Conservation (phyloP, 2,113 vertebrate species). For the Lethenteron reissneri region DNA sequence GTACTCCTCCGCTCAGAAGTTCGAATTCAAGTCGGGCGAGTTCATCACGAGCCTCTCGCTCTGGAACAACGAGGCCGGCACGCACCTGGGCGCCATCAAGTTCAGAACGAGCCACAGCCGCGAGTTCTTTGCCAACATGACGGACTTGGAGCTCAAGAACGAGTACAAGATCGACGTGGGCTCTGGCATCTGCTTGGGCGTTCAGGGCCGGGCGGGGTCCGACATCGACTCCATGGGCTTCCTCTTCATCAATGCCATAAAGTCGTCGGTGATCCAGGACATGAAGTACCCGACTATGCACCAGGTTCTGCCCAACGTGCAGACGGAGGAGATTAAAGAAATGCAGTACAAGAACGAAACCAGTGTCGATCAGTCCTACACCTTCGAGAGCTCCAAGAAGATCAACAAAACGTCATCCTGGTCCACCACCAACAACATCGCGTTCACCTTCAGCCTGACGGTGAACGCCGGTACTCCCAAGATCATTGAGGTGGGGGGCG, state of each 20-base stretch:
- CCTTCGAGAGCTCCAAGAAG: conserved; percentile 8
- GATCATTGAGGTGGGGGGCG: neutral
- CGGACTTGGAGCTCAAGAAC: conserved; percentile 10
- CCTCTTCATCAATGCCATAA: conserved; percentile 12
- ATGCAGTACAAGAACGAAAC: conserved; percentile 5
- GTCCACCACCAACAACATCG: conserved; percentile 6
- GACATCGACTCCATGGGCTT: conserved; percentile 12
- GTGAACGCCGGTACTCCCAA: conserved; percentile 11
- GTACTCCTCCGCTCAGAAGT: conserved; percentile 7
- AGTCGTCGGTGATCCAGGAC: conserved; percentile 9
- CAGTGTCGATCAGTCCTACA: neutral
- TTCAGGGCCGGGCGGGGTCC: neutral
- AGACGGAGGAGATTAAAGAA: conserved; percentile 10
- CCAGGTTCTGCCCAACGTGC: conserved; percentile 6
- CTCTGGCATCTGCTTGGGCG: conserved; percentile 15
- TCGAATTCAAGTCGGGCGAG: conserved; percentile 12
- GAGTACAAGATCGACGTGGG: conserved; percentile 12
- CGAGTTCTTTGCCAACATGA: conserved; percentile 12
- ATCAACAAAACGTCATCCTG: conserved; percentile 12
- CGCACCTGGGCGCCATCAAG: conserved; percentile 14
- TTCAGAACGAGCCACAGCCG: conserved; percentile 10
- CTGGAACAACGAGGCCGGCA: conserved; percentile 14
- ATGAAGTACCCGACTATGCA: conserved; percentile 12
- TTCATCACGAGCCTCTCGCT: conserved; percentile 13
- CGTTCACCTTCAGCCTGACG: neutral